Percentiles rank a stretch among this genome's conserved stretches.
Conservation (phyloP, 35 echinoderm and acorn worm species). For the Stichopus chloronotus region DNA sequence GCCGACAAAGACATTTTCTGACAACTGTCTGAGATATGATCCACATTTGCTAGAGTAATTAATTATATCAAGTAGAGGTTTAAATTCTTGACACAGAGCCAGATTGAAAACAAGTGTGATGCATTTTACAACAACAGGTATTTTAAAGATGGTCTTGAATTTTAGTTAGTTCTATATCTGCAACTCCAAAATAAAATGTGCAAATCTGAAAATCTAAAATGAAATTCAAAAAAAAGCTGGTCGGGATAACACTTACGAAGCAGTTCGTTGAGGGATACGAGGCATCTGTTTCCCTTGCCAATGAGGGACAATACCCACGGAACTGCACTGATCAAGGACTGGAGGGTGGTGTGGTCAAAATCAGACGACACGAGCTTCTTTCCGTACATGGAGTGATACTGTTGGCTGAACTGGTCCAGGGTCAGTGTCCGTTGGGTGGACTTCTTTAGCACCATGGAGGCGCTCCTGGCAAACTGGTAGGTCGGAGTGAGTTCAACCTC, state of each 20-base stretch:
- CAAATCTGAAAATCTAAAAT: no score
- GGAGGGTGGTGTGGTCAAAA: conserved; percentile 74
- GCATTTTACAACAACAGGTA: no score
- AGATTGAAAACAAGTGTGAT: no score
- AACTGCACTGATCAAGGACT: conserved; percentile 75
- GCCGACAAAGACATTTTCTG: no score
- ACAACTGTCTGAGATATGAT: no score
- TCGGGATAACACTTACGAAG: background rate
- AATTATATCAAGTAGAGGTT: no score
- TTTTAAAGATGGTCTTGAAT: no score
- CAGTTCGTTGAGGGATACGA: conserved; percentile 71
- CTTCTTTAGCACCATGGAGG: conserved; percentile 64
- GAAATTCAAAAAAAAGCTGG: no score
- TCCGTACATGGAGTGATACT: conserved; percentile 57
- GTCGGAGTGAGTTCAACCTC: conserved; percentile 73
- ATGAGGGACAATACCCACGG: conserved; percentile 83
- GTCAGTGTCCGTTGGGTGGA: conserved; percentile 63
- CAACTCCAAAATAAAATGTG: no score
- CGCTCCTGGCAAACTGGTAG: conserved; percentile 92
- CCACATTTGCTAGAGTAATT: no score
- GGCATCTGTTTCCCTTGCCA: conserved; percentile 69
- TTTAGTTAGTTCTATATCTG: no score
- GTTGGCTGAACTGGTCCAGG: conserved; percentile 71
- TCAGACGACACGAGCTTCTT: conserved; percentile 62
- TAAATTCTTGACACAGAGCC: no score